Base-by-base conservation (phyloP, 2,113 vertebrate species). In the Ptychochromis oligacanthus region DNA sequence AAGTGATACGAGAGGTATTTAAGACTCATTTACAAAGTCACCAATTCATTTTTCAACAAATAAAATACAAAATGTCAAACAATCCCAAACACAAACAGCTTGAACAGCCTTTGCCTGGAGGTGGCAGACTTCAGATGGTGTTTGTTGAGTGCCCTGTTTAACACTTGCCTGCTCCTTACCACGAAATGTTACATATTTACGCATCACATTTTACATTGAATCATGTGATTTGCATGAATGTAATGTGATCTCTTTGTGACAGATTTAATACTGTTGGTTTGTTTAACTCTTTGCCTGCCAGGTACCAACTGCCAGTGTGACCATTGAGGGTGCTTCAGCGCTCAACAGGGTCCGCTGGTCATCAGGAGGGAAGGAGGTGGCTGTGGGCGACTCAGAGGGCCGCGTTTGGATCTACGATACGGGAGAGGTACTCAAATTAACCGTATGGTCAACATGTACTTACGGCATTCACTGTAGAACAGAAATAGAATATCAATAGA, bases 381-480 rank as follows among this genome's bases (percentile, higher is more conserved):
- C 98, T 0, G 98, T 99, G 36, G 98, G 98, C 2, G 98, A 99
- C 90, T 99, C 98, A 1, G 98, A 99, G 91, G 98, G 98, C 13
- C 96, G 97, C 10, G 96, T 99, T 75, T 99, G 98, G 98, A 96
- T 99, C 95, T 99, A 99, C 38, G 98, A 99, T 6, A 97, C 97
- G 18, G 98, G 98, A 96, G 98, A 99, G 98, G 98, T 99, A 97
- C 12, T 4, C 1, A 22, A 4, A 26, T 40, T 58, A 40, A 18
- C 14, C 20, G 11, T 54, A 34, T 54, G 31, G 46, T 10, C 54
- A 26, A 72, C 18, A 1, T n/a, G 14, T 49, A 0, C 17, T 46
- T 26, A 15, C 43, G 13, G 7, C 9, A 9, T 40, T 65, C 38
- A 22, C 20, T 65, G 20, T 43, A 40, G 15, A 52, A 52, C 15